A percentile compares a stretch with the other conserved stretches of the same genome.
Evolutionary conservation across 53 echinoderm and acorn worm species (phyloP).

Genomic region (Holothuria leucospilota): DNA sequence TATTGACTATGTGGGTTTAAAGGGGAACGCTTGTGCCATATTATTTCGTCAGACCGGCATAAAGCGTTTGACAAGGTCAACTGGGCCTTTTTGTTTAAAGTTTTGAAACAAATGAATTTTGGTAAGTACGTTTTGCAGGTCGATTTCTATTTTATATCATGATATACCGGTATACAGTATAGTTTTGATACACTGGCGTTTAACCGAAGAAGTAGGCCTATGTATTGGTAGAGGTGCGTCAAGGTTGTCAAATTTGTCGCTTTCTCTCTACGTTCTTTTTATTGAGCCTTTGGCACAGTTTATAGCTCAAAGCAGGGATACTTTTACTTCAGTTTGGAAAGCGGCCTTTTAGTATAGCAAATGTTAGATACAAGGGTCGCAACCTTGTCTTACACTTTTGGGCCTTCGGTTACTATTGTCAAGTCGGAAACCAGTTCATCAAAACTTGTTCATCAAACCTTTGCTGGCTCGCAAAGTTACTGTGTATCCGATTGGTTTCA

Average conservation of each 20-base stretch:
- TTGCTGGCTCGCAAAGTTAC: too few species aligned
- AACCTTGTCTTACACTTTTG: not conserved
- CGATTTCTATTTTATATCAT: slow-evolving; percentile 49
- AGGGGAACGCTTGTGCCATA: slow-evolving; percentile 45
- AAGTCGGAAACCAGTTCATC: not conserved
- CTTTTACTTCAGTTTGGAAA: not conserved
- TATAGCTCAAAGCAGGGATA: not conserved
- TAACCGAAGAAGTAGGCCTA: slow-evolving; percentile 12
- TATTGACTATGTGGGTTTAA: slow-evolving; percentile 14
- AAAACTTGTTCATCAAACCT: slow-evolving; percentile 17
- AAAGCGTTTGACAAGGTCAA: too few species aligned
- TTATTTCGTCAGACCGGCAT: too few species aligned
- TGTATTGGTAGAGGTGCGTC: slow-evolving; percentile 21
- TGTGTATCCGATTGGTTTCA: too few species aligned
- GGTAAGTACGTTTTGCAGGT: slow-evolving; percentile 14
- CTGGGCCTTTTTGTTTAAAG: slow-evolving; percentile 49
- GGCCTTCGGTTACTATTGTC: too few species aligned
- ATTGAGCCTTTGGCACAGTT: slow-evolving; percentile 53
- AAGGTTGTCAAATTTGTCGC: slow-evolving; percentile 19
- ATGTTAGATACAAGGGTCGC: slow-evolving; percentile 9
- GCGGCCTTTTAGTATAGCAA: not conserved
- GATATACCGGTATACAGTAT: slow-evolving; percentile 40
- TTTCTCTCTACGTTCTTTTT: not conserved
- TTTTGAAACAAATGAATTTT: slow-evolving; percentile 25
- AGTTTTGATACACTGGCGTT: slow-evolving; percentile 22